Evolutionary conservation across 1,140 invertebrate genomes (phyloP), one percentile per base, ranked within the genome.

Genomic region (Holotrichia oblita): DNA sequence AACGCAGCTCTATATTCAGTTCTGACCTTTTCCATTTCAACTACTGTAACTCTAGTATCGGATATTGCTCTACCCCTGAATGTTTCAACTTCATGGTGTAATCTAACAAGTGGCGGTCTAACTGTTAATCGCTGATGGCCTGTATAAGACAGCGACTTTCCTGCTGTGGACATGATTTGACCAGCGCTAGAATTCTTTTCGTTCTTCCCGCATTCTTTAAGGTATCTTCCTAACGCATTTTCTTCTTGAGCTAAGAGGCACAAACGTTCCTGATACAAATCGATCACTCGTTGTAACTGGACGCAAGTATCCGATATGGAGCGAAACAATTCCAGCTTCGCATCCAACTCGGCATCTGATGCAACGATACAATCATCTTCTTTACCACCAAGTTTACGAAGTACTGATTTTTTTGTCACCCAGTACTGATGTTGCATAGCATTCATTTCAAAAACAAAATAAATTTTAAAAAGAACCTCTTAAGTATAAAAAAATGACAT

Each of bases 21-120:
- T 77, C 99, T 90, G 2, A 94, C 91, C 85, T 95, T 96, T 86
- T 99, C 98, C 96, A 99, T 99, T 76, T 94, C 92, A 64, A 94
- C 91, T 0, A 99, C 93, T 7, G 97, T 99, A 61, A 93, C 89
- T 14, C 95, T 88, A 24, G 98, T 99, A 87, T 99, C 99, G 69
- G 94, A 94, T 0, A 99, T 95, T 0, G 98, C 98, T 80, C 97
- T 91, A 80, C 94, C 93, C 82, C 96, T 90, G 88, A 99, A 99
- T 14, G 98, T 99, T 87, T 99, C 97, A 0, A 99, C 95, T 88
- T 99, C 98, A 88, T 96, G 97, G 87, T 98, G 96, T 40, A 99
- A 89, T 76, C 98, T 90, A 14, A 97, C 89, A 12, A 99, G 88
- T 9, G 98, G 96, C 41, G 93, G 92, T 82, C 97, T 90, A 7